These are phyloP conservation scores for Pongo abelii DNA, from an alignment of 2,113 vertebrate species.

Conservation along the genomic window DNA sequence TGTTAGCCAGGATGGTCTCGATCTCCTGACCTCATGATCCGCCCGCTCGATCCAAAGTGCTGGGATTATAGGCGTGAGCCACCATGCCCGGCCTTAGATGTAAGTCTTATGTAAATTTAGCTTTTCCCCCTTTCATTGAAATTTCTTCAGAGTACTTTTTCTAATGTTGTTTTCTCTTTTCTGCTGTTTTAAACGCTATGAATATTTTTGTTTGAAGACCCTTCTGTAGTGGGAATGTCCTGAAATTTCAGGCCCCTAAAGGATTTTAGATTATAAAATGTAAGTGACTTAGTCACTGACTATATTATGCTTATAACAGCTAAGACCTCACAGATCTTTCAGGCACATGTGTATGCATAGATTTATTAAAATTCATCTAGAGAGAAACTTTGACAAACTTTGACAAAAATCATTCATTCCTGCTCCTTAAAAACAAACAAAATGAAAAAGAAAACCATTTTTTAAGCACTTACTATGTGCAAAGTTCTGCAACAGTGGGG, in stretches of 20 bases:
- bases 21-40: too few relatives aligned
- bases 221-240: not conserved
- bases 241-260: not conserved
- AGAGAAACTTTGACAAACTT: not conserved
- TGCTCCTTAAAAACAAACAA: not conserved
- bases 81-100: not conserved
- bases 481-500: not conserved
- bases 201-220: constrained; percentile 36
- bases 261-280: constrained; percentile 31
- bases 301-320: not conserved
- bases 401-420: not conserved
- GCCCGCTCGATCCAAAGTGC: too few relatives aligned
- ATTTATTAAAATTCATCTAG: constrained; percentile 21
- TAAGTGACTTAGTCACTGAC: not conserved
- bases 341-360: not conserved
- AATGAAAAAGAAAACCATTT: constrained; percentile 5
- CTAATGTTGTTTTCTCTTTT: constrained; percentile 1
- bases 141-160: not conserved
- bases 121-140: not conserved
- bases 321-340: not conserved
- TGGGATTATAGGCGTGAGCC: too few relatives aligned
- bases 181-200: constrained; percentile 21
- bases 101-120: not conserved
- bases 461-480: not conserved
- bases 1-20: too few relatives aligned